phyloP scores from a whole-genome alignment of 2,888 invertebrate species.

The Phasia obesa region DNA sequence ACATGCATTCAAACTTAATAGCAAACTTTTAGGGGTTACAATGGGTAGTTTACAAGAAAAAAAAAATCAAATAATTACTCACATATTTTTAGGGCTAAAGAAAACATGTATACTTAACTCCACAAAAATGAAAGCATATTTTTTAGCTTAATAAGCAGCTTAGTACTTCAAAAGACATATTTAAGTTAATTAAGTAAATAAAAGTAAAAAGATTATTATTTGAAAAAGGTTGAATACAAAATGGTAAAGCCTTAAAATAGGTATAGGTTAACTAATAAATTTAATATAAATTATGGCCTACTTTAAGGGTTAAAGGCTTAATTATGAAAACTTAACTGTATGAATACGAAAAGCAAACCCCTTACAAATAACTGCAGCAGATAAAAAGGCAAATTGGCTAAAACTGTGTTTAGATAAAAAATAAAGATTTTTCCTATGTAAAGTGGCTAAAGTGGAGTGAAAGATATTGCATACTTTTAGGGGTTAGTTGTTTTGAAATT shows the following conservation, averaged over 20 bases:
- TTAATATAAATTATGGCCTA: no score
- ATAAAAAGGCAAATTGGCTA: no score
- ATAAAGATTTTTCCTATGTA: no score
- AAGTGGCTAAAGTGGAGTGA: no score
- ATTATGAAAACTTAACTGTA: no score
- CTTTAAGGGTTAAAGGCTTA: background rate
- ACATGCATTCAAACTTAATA: background rate
- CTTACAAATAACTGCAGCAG: no score
- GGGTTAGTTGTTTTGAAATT: no score
- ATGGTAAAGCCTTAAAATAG: background rate
- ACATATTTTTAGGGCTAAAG: background rate
- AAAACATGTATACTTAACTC: background rate
- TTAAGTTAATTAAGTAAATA: conserved; percentile 16
- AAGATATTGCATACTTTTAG: no score
- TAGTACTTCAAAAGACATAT: conserved; percentile 1
- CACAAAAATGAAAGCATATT: conserved; percentile 17
- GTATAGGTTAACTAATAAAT: background rate
- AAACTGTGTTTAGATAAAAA: no score
- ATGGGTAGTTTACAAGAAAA: background rate
- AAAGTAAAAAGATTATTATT: background rate
- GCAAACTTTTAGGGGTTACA: conserved; percentile 1
- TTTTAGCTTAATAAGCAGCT: conserved; percentile 30
- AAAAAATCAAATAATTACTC: background rate
- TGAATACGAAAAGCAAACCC: no score
- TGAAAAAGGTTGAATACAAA: conserved; percentile 6